A percentile compares a stretch with the other conserved stretches of the same genome.
These are phyloP conservation scores for Atta cephalotes DNA, from an alignment of 1,140 invertebrate genomes.

Conservation along the genomic window DNA sequence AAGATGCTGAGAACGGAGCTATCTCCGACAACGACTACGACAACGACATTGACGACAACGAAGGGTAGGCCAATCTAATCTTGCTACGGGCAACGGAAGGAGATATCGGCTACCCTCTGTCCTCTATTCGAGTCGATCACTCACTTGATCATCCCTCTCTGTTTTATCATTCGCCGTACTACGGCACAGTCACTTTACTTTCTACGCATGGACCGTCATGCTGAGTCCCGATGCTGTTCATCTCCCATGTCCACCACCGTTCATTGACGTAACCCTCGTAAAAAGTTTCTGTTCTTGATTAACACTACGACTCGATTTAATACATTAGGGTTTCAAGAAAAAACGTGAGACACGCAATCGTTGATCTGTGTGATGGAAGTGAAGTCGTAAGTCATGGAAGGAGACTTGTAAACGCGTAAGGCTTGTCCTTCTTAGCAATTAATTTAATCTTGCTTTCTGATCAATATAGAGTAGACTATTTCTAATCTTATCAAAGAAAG, in stretches of 20 bases:
- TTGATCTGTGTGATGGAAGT: not conserved
- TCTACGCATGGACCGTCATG: slow-evolving; percentile 52
- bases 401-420: slow-evolving; percentile 5
- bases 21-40: slow-evolving; percentile 49
- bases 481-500: not conserved
- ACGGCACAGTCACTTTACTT: slow-evolving; percentile 56
- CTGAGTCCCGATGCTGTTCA: not conserved
- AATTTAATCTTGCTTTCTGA: slow-evolving; percentile 14
- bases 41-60: slow-evolving; percentile 47
- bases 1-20: slow-evolving; percentile 44
- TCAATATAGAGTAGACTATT: not conserved
- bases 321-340: not conserved
- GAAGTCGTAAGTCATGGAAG: not conserved
- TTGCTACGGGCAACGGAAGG: slow-evolving; percentile 74
- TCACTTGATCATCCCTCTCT: slow-evolving; percentile 78
- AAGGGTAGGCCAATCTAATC: slow-evolving; percentile 82
- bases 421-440: not conserved
- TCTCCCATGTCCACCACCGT: not conserved
- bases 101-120: slow-evolving; percentile 63
- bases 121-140: slow-evolving; percentile 76
- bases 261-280: slow-evolving; percentile 65
- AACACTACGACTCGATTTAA: slow-evolving; percentile 63
- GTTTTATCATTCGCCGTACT: slow-evolving; percentile 68
- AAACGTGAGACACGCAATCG: slow-evolving; percentile 12
- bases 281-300: slow-evolving; percentile 78